phyloP scores from a whole-genome alignment of 2,888 invertebrate species.

The Molanna angustata region DNA sequence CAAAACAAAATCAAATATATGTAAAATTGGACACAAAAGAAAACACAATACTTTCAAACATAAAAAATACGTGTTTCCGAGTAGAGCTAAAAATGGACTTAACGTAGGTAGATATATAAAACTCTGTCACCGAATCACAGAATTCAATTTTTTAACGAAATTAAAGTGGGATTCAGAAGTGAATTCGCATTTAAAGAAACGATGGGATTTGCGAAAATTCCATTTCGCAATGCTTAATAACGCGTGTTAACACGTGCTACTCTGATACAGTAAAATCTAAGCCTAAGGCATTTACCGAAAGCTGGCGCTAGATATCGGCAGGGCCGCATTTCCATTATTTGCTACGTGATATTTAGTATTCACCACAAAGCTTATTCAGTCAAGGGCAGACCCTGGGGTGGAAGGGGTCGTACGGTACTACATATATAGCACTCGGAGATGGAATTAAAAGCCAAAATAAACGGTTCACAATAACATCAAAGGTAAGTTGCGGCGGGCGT shows the following conservation, averaged over 20 bases:
- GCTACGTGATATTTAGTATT: not conserved
- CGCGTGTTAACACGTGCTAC: not conserved
- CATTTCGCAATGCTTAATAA: not conserved
- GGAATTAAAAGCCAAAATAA: constrained; percentile 10
- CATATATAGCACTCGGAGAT: no score
- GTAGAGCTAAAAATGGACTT: no score
- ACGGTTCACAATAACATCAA: constrained; percentile 15
- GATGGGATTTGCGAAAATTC: not conserved
- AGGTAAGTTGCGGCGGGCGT: not conserved
- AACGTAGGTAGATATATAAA: no score
- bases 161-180: not conserved
- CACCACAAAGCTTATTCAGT: not conserved
- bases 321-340: not conserved
- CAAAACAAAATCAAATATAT: no score
- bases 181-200: not conserved
- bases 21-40: no score
- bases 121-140: no score
- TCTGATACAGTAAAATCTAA: not conserved
- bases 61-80: no score
- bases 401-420: no score
- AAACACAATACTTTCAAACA: no score
- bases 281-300: not conserved
- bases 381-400: not conserved
- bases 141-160: no score
- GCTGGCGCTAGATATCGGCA: not conserved